Percentiles rank a stretch among this genome's conserved stretches.
Conservation (phyloP, 2,113 vertebrate genomes). For the Bungarus multicinctus region DNA sequence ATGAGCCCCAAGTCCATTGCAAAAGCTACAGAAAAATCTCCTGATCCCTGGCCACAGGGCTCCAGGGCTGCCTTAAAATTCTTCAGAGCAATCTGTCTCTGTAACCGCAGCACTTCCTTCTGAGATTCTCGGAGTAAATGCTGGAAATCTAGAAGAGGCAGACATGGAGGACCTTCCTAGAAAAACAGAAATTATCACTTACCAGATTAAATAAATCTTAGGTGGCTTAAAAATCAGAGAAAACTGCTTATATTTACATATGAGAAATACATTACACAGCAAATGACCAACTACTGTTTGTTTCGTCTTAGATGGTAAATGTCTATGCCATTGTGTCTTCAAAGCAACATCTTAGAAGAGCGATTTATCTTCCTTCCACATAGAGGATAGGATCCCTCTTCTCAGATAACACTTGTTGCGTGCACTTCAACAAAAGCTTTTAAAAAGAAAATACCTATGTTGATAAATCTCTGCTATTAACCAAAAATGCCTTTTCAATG, state of each 20-base stretch:
- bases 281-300: neutral
- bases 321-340: neutral
- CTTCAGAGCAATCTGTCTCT: constrained; percentile 88
- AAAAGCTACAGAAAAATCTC: fast-evolving
- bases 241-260: neutral
- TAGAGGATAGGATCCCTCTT: neutral
- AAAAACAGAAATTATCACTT: neutral
- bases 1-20: fast-evolving
- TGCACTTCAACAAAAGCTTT: neutral
- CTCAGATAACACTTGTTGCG: neutral
- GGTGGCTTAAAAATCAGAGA: neutral
- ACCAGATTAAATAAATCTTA: neutral
- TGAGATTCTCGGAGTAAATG: constrained; percentile 89
- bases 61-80: constrained; percentile 64
- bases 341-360: neutral
- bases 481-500: neutral
- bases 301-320: neutral
- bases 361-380: neutral
- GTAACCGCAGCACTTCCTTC: constrained; percentile 89
- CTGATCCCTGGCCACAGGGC: constrained; percentile 11
- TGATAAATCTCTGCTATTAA: neutral
- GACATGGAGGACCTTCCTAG: constrained; percentile 66
- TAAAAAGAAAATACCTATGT: neutral
- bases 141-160: constrained; percentile 77
- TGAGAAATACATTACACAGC: neutral